These are phyloP conservation scores for Drosophila novamexicana DNA, from an alignment of 1,140 invertebrate species.

Conservation along the genomic window DNA sequence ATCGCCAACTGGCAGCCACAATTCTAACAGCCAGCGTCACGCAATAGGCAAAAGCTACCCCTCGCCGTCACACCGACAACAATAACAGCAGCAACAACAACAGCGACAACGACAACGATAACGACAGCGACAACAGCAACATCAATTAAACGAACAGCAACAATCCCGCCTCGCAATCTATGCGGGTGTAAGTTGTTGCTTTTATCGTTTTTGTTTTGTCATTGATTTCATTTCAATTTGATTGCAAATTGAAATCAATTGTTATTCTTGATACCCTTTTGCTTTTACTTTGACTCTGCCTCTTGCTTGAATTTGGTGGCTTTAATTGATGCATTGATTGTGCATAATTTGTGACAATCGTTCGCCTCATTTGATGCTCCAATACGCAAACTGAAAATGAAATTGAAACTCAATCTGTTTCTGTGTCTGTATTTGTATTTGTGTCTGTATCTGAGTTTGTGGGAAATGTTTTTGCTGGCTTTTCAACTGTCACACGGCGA, in stretches of 20 bases:
- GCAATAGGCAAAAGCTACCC: conserved; percentile 44
- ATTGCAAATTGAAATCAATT: conserved; percentile 83
- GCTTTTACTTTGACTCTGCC: conserved; percentile 15
- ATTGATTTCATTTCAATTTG: conserved; percentile 81
- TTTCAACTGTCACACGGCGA: conserved; percentile 39
- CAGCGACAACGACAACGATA: conserved; percentile 13
- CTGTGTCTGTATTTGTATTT: neutral
- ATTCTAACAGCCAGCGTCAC: conserved; percentile 61
- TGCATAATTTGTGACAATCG: conserved; percentile 77
- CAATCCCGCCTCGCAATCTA: conserved; percentile 40
- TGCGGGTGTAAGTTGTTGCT: conserved; percentile 73
- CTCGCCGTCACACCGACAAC: conserved; percentile 25
- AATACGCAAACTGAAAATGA: conserved; percentile 17
- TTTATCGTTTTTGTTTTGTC: conserved; percentile 73
- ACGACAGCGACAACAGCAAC: conserved; percentile 29
- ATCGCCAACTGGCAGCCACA: conserved; percentile 59
- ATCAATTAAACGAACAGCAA: conserved; percentile 49
- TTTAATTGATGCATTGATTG: conserved; percentile 71
- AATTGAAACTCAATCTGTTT: conserved; percentile 15
- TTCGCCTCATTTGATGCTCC: conserved; percentile 34
- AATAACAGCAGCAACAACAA: neutral
- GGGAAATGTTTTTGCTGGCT: conserved; percentile 18
- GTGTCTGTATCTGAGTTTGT: neutral
- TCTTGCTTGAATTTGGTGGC: conserved; percentile 31
- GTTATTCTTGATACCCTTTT: conserved; percentile 57